Evolutionary conservation across 2,888 invertebrate species (phyloP).

Genomic region (Amorpha juglandis): DNA sequence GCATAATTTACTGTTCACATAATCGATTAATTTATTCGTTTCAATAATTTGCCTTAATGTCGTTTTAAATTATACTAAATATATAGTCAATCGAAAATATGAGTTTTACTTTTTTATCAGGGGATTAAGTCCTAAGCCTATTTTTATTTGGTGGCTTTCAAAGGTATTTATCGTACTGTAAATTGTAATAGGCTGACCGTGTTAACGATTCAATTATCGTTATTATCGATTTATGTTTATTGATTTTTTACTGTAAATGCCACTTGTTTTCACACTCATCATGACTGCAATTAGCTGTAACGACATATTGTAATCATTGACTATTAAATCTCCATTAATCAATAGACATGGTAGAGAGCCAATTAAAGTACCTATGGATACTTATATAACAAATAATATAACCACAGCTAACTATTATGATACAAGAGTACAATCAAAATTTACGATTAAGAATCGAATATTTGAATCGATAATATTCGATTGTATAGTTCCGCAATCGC

Average conservation of each 20-base stretch:
- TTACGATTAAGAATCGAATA: not conserved
- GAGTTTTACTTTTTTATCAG: no score
- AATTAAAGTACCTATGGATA: not conserved
- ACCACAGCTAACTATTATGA: no score
- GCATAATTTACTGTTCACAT: no score
- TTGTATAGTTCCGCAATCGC: not conserved
- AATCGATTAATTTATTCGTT: no score
- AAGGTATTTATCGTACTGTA: no score
- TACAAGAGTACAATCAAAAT: no score
- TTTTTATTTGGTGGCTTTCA: no score
- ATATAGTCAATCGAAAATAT: no score
- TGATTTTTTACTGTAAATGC: slow-evolving; percentile 14
- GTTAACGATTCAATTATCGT: not conserved
- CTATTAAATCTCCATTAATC: slow-evolving; percentile 2
- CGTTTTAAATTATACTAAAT: no score
- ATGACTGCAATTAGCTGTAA: slow-evolving; percentile 10
- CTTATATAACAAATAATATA: no score
- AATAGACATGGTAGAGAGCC: not conserved
- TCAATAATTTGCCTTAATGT: no score
- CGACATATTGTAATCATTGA: not conserved
- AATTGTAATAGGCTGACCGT: not conserved
- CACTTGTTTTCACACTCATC: not conserved
- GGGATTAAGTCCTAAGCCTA: no score
- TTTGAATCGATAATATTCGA: not conserved
- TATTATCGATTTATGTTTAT: not conserved